Evolutionary conservation across 2,113 vertebrate genomes (phyloP).

Genomic region (Podarcis cretensis): DNA sequence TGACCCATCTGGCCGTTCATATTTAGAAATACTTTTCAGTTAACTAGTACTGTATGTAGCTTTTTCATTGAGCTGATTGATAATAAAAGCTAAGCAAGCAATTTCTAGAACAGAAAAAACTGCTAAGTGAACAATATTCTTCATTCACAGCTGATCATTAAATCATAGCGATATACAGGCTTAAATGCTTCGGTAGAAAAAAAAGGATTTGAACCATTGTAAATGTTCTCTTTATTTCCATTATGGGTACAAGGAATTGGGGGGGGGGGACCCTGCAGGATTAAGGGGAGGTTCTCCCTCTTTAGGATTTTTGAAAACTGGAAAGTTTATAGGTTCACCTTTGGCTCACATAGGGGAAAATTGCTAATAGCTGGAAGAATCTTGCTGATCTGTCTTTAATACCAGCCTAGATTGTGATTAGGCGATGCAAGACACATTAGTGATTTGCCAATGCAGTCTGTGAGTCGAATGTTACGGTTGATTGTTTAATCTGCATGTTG

Average conservation of each 20-base stretch:
- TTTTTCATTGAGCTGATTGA: neutral
- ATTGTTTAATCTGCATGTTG: slow-evolving; percentile 24
- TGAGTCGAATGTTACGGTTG: slow-evolving; percentile 11
- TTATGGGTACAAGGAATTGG: neutral
- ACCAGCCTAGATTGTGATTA: slow-evolving; percentile 16
- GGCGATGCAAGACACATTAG: slow-evolving; percentile 1
- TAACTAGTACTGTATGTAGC: neutral
- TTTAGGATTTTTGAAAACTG: neutral
- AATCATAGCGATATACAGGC: neutral
- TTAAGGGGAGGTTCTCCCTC: neutral
- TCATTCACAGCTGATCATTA: neutral
- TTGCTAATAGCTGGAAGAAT: slow-evolving; percentile 3
- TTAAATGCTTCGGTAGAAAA: neutral
- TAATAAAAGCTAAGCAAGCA: neutral
- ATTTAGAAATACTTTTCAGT: neutral
- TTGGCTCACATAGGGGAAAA: neutral
- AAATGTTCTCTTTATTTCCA: neutral
- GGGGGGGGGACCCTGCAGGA: neutral
- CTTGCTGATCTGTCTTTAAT: slow-evolving; percentile 5
- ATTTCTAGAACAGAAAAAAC: neutral
- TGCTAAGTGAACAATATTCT: neutral
- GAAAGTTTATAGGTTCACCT: neutral
- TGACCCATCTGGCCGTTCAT: neutral
- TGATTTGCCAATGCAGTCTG: slow-evolving; percentile 13
- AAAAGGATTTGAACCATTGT: neutral